Base-by-base conservation (phyloP, 2,888 invertebrate genomes). In the Camptogramma bilineatum region DNA sequence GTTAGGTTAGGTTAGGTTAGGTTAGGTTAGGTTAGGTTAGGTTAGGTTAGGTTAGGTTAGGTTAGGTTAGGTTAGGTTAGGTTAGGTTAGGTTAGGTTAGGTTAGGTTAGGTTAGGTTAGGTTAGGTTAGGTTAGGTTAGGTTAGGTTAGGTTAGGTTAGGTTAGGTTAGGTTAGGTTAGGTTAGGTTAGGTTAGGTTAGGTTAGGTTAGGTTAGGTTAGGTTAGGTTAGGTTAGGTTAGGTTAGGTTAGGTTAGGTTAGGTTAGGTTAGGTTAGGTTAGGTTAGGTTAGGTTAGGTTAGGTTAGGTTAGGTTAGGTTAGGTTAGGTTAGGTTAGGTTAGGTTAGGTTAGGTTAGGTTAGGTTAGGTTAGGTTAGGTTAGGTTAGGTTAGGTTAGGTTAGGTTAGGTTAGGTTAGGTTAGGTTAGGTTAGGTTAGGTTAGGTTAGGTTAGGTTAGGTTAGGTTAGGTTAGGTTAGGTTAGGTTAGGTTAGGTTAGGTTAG, bases 391-490 rank as follows among this genome's bases (percentile, higher is more conserved):
- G 69, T 68, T 69, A 69, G 66, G 67, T 65, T 65, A 69, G 66
- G 66, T 67, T 67, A 69, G 69, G 34, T 69, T 70, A 70, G 70
- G 70, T 70, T 70, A 70, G 72, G 72, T 71, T 71, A 70, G 73
- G 71, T 70, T 34, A 67, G 71, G 70, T 67, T 71, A 64, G 69
- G 70, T 64, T 64, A 64, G 69, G 66, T 62, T 66, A 65, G 68
- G 65, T 63, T 65, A 65, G 65, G 69, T 68, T 69, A 70, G 72
- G 72, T 70, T 70, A 68, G 69, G 70, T 72, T 70, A 68, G 70
- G 72, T 71, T 71, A 70, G 69, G 72, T 71, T 71, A 71, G 73
- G 71, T 71, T 70, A 73, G 72, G 74, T 71, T 72, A 70, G 70
- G 72, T 71, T 72, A 71, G 72, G 72, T 71, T 71, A 71, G 72